phyloP scores from a whole-genome alignment of 2,888 invertebrate species.

The Eupithecia abbreviata region DNA sequence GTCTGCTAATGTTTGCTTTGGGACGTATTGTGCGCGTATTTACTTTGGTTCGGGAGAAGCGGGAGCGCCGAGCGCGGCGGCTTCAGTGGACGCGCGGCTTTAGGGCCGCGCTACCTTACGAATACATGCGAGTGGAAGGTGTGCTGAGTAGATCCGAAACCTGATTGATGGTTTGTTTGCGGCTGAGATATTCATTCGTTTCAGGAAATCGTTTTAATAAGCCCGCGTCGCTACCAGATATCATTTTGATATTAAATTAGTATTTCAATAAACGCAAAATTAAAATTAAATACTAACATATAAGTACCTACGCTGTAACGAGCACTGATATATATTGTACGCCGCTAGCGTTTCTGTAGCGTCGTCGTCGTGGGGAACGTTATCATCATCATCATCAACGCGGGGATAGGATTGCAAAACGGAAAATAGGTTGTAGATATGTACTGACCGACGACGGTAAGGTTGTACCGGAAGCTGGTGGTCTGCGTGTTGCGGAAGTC shows the following conservation, averaged over 20 bases:
- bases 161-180: slow-evolving; percentile 43
- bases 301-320: no score
- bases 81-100: neutral
- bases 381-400: no score
- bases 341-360: no score
- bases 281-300: neutral
- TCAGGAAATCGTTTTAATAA: slow-evolving; percentile 10
- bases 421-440: neutral
- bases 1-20: neutral
- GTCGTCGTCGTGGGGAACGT: no score
- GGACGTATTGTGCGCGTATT: neutral
- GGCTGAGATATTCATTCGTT: slow-evolving; percentile 20
- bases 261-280: neutral
- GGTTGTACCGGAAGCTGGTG: slow-evolving; percentile 93
- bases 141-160: slow-evolving; percentile 18
- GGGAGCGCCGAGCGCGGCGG: neutral
- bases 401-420: no score
- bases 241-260: neutral
- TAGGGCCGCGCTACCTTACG: neutral
- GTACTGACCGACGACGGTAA: slow-evolving; percentile 93
- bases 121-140: neutral
- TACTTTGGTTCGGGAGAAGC: neutral
- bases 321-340: no score
- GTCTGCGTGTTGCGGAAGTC: slow-evolving; percentile 96
- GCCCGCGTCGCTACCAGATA: slow-evolving; percentile 5